These are phyloP conservation scores for Steinernema feltiae DNA, from an alignment of 1,140 invertebrate genomes.

Conservation along the genomic window DNA sequence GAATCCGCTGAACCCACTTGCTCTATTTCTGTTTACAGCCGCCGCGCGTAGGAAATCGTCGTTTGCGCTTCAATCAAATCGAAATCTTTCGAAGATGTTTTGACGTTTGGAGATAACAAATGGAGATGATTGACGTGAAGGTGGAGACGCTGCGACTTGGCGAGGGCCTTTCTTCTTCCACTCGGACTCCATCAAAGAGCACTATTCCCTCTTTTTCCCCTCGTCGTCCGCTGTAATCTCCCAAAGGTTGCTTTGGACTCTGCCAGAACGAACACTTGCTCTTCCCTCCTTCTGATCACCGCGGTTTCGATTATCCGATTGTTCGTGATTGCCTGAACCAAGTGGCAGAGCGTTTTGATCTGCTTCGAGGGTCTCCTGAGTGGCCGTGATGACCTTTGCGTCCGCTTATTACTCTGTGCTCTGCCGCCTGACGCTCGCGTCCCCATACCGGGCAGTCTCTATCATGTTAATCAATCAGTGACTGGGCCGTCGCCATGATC, in stretches of 20 bases:
- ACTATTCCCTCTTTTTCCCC: neutral
- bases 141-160: neutral
- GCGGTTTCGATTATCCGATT: too few species aligned
- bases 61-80: conserved; percentile 4
- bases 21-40: neutral
- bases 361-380: too few species aligned
- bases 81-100: neutral
- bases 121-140: conserved; percentile 11
- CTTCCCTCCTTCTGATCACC: too few species aligned
- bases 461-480: too few species aligned
- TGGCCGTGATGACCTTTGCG: too few species aligned
- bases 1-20: too few species aligned
- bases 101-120: conserved; percentile 5
- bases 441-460: too few species aligned
- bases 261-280: neutral
- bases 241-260: neutral
- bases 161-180: neutral
- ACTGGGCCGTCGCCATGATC: too few species aligned
- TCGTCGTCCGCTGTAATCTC: neutral
- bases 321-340: too few species aligned
- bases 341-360: too few species aligned
- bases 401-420: too few species aligned
- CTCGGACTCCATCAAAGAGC: neutral
- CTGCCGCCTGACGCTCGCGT: too few species aligned
- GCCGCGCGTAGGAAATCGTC: neutral